Evolutionary conservation across 2,797 vertebrate species (phyloP).

Genomic region (Crocidura indochinensis): DNA sequence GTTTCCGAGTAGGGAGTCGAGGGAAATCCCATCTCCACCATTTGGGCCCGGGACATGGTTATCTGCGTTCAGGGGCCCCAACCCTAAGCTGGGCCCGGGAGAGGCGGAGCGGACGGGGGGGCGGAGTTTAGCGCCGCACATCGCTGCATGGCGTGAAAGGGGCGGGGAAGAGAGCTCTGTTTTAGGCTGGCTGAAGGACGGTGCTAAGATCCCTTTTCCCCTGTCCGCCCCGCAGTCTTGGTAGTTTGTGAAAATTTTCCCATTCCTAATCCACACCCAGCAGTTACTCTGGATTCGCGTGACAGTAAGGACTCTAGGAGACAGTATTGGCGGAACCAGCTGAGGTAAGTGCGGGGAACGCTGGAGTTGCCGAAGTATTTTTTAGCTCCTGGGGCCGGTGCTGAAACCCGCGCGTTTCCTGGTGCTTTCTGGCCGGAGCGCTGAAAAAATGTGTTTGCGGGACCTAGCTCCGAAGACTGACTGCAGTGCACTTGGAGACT

Average conservation of each 20-base stretch:
- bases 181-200: not conserved
- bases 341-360: slow-evolving; percentile 19
- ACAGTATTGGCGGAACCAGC: slow-evolving; percentile 13
- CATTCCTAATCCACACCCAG: not conserved
- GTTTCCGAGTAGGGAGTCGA: not conserved
- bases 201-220: not conserved
- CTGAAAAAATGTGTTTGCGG: not conserved
- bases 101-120: slow-evolving; percentile 49
- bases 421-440: not conserved
- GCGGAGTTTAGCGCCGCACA: slow-evolving; percentile 46
- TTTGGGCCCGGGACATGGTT: no score
- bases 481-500: slow-evolving; percentile 13
- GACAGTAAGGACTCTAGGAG: not conserved
- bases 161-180: slow-evolving; percentile 70
- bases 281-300: not conserved
- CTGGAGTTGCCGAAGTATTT: slow-evolving; percentile 74
- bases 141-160: slow-evolving; percentile 77
- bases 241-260: slow-evolving; percentile 3
- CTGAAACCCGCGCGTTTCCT: slow-evolving; percentile 7
- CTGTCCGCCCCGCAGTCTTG: not conserved
- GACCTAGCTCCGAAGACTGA: slow-evolving; percentile 46
- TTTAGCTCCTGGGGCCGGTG: slow-evolving; percentile 62
- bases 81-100: not conserved
- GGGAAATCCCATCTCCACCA: not conserved
- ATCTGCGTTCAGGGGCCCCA: not conserved